A percentile compares a stretch with the other conserved stretches of the same genome.
phyloP scores from a whole-genome alignment of 2,888 invertebrate species.

The Monoplex corrugatus region DNA sequence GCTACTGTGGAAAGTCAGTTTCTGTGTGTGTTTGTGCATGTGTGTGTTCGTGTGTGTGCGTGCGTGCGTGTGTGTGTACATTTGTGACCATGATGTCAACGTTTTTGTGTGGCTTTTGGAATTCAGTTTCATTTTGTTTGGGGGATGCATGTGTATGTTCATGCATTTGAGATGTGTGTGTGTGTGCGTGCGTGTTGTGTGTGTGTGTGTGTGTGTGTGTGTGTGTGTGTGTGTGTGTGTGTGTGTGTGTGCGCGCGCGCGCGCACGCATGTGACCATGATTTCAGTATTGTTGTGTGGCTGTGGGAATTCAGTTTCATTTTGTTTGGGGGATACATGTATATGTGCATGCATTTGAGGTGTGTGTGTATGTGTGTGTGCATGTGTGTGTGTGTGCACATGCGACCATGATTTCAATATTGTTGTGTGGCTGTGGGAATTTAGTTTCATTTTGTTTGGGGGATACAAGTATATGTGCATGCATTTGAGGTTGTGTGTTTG shows the following conservation, averaged over 20 bases:
- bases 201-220: neutral
- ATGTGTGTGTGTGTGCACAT: neutral
- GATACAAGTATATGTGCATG: neutral
- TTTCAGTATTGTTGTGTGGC: too few relatives aligned
- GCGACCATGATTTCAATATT: too few relatives aligned
- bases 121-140: too few relatives aligned
- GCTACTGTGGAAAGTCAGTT: too few relatives aligned
- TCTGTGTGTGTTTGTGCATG: too few relatives aligned
- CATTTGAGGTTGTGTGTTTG: neutral
- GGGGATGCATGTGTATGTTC: neutral
- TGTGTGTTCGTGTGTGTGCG: neutral
- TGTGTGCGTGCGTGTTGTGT: neutral
- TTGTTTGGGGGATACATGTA: too few relatives aligned
- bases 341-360: slow-evolving; percentile 1
- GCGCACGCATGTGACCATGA: too few relatives aligned
- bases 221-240: slow-evolving; percentile 26
- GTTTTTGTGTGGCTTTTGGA: too few relatives aligned
- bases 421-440: too few relatives aligned
- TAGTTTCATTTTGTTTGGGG: too few relatives aligned
- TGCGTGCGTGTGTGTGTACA: neutral
- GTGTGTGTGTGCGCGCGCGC: neutral
- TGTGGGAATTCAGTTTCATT: too few relatives aligned
- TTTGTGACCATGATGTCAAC: too few relatives aligned
- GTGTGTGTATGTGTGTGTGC: neutral
- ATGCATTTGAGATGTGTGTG: neutral